Base-by-base conservation (phyloP, 2,113 vertebrate species). In the Lasiurus borealis region DNA sequence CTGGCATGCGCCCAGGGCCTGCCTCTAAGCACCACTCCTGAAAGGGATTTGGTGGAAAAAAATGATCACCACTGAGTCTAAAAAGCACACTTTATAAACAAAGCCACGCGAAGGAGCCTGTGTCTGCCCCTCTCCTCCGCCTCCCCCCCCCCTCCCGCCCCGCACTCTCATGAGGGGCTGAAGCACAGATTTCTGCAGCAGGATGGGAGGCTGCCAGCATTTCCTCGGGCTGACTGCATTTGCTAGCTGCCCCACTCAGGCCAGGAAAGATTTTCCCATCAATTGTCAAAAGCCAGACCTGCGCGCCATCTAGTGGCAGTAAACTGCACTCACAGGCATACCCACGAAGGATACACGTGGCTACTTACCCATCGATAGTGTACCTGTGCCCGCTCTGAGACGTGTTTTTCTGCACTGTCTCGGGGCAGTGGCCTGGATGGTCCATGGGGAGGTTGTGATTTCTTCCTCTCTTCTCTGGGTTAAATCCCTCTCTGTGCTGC, bases 1-100 rank as follows among this genome's bases (percentile, higher is more conserved):
- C 1, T 0, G 40, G 57, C 4, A 0, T 1, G 10, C 1, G 0
- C 44, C 1, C 23, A 9, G 72, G 50, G 7, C 18, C 73, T 29
- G 44, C 1, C 18, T 62, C 82, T 2, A 5, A 9, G 2, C 8
- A 14, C 75, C 29, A 3, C 27, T 18, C 40, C 40, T 8, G 23
- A 34, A 40, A 16, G 85, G 44, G 13, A 18, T 5, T 8, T 40
- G 54, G 80, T 15, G 16, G 34, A 57, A n/a, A 31, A 36, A 13
- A 31, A 34, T 1, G 25, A 54, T 25, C 0, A 0, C 0, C 6
- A 50, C 0, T 0, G 1, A 57, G 21, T 44, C 75, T 44, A 4
- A 4, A 27, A 52, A 76, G 48, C 4, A 7, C 19, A 12, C 82
- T 73, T 46, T 8, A 12, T 59, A 5, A 73, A 46, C 48, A 8